Base-by-base conservation (phyloP, 2,888 invertebrate genomes). In the Anticlea derivata region DNA sequence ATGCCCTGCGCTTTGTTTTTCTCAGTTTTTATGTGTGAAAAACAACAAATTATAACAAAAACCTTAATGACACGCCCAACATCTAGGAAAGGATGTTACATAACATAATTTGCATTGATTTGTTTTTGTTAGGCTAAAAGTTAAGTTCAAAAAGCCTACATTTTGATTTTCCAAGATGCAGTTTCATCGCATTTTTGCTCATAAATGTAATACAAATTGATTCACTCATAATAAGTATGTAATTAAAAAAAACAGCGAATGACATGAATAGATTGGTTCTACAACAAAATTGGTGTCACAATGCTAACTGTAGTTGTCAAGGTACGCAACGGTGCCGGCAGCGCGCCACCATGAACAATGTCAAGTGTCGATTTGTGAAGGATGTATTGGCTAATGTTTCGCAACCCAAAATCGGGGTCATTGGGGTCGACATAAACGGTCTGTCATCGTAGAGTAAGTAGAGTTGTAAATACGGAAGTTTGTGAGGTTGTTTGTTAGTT, bases 311-410 rank as follows among this genome's bases (percentile, higher is more conserved):
- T 10, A 23, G 24, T 33, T 44, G 38, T 39, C 30, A 23, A 29
- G 13, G 12, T 26, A 46, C 40, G 46, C 46, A 46, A 47, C 29
- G 37, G 7, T 17, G 44, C 8, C 37, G 33, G 31, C 29, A 48
- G 27, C 39, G 44, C 49, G 46, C 52, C 35, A 52, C 54, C 49
- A 44, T 35, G 44, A 47, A 57, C 57, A 57, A 50, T 57, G 55
- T 50, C 56, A 51, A 47, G 48, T 45, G 26, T 26, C 46, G 41
- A 57, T 58, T 47, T 27, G 61, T 58, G 62, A 69, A 70, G 68
- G 66, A 73, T 65, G 55, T 50, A 60, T 75, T 73, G 61, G 52
- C 52, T 54, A 68, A 67, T 29, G 10, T 49, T 68, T 64, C 58
- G 55, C 47, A 50, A 53, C 38, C 2, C 7, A 5, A 37, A 34